Base-by-base conservation (phyloP, 2,797 vertebrate genomes). In the Dicrostonyx torquatus region DNA sequence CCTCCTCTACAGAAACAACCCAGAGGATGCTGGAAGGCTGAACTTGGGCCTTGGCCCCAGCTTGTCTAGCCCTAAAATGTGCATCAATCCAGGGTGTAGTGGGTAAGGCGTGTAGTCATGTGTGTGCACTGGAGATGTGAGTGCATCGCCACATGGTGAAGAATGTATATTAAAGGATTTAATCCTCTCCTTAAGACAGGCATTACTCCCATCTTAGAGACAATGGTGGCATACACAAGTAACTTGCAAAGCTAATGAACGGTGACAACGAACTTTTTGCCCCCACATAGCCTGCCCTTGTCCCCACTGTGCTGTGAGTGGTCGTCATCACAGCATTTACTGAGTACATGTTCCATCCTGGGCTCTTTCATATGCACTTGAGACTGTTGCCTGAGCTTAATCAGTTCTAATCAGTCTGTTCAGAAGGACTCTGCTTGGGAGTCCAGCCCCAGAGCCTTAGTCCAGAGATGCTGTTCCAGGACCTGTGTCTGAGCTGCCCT, bases 401-500 rank as follows among this genome's bases (percentile, higher is more conserved):
- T 82, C 58, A 15, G 11, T 84, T 91, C 82, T 85, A 34, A 75
- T 87, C 94, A 60, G 68, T 58, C 34, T 83, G 22, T 10, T 79
- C 68, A 87, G 48, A 68, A 93, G 66, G 60, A 87, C 2, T 58
- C 45, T 84, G n/a, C 62, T 20, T 73, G 53, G 77, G 68, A 95
- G 45, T 26, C 91, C 66, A 64, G 48, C 37, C 62, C 72, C n/a
- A 79, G 79, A 88, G 26, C 50, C 87, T 70, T 0, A 60, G 68
- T 66, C 86, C 68, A 48, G 48, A 95, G 64, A 89, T 4, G 0
- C 53, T 58, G 62, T 83, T 82, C 24, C 26, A n/a, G 64, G 77
- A 76, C 93, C 89, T 68, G 68, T 91, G 68, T 90, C 76, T 85
- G 66, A 89, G 37, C 87, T 62, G 50, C 58, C 85, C 73, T 29